These are phyloP conservation scores for Vimba vimba DNA, from an alignment of 2,113 vertebrate species.

Conservation along the genomic window DNA sequence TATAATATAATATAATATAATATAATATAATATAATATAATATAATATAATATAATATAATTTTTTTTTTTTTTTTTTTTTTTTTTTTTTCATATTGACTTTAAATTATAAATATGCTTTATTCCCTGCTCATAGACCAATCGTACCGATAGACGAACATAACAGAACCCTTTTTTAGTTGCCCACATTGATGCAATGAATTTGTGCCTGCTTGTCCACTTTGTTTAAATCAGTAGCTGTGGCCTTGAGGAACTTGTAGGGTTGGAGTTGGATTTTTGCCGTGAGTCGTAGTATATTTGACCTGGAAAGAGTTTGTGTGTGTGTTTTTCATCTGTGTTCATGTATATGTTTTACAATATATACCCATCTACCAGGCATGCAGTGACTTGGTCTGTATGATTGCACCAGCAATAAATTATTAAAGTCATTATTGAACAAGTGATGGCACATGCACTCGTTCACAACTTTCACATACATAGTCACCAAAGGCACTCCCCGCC, in stretches of 20 bases:
- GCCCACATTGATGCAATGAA: not conserved
- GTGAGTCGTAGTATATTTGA: not conserved
- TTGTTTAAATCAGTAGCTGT: slow-evolving; percentile 15
- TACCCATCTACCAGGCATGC: not conserved
- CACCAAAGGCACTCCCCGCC: too few species aligned
- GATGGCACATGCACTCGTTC: not conserved
- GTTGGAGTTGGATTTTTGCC: not conserved
- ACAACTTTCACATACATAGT: too few species aligned
- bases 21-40: too few species aligned
- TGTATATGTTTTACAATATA: not conserved
- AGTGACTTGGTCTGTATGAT: not conserved
- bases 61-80: too few species aligned
- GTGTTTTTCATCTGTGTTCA: not conserved
- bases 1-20: too few species aligned
- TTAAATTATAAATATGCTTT: not conserved
- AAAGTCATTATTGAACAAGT: not conserved
- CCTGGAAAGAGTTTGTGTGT: not conserved
- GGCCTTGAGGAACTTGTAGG: not conserved
- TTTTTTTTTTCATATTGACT: not conserved
- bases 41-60: too few species aligned
- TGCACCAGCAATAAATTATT: not conserved
- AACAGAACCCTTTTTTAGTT: not conserved
- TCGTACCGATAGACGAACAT: not conserved
- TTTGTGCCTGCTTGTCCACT: not conserved
- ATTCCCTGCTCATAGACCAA: not conserved